Evolutionary conservation across 2,888 invertebrate species (phyloP), one percentile per base, ranked within the genome.

Genomic region (Formica aserva): DNA sequence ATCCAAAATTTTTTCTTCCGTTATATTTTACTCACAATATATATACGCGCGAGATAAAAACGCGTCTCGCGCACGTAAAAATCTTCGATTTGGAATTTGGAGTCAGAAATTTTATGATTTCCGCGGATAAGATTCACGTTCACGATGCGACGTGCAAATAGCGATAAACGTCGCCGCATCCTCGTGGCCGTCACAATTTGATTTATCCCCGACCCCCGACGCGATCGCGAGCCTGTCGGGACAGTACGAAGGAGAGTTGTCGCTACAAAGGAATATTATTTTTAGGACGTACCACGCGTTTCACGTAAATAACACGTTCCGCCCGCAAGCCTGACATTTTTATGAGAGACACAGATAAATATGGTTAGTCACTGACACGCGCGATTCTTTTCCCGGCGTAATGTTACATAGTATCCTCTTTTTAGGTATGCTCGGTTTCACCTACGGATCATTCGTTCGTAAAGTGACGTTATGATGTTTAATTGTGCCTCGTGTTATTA

Each of bases 281-380:
- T 91, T 86, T 88, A 89, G 85, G 85, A 62, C 62, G 83, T 78
- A 62, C 77, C 85, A 85, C 86, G 74, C 84, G 72, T 85, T 77
- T 85, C 81, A 84, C 86, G 78, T 88, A 89, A 90, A 85, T 90
- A 91, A 66, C 71, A 84, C 85, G 80, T 77, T 32, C 77, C 74
- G 67, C 66, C 76, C 65, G 65, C 84, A 83, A 55, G 71, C 75
- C 82, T 86, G 84, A 86, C 85, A 85, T 69, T 83, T 85, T 13
- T 18, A 3, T 15, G 15, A 86, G 74, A 86, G 84, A 86, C 66
- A 88, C 83, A 82, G 80, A 87, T 85, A 86, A 89, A 83, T 77
- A 90, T 90, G 90, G 90, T 90, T 91, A 91, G 91, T 91, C 76
- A 85, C 65, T 67, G 55, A 81, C 71, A 74, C 26, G 45, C 26